A percentile compares a stretch with the other conserved stretches of the same genome.
These are phyloP conservation scores for Metallyticus violacea DNA, from an alignment of 2,888 invertebrate genomes.

Conservation along the genomic window DNA sequence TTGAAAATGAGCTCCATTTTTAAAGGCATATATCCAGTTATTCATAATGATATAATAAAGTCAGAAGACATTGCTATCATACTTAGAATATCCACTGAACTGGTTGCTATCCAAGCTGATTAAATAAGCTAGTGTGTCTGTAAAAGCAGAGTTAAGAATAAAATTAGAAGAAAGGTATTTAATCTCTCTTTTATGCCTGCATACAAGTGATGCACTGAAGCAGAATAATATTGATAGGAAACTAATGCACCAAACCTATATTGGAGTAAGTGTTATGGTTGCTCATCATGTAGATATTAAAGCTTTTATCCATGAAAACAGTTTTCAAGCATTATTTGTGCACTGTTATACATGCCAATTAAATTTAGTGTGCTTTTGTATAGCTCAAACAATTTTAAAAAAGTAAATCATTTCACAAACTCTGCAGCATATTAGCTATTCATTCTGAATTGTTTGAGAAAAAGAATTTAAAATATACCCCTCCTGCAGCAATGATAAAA, in stretches of 20 bases:
- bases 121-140: conserved; percentile 26
- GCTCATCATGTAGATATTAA: not conserved
- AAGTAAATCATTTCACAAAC: not conserved
- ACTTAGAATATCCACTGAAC: not conserved
- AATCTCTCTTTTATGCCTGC: conserved; percentile 13
- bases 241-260: conserved; percentile 21
- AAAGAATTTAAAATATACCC: not conserved
- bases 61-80: not conserved
- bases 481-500: not conserved
- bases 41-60: not conserved
- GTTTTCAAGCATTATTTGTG: not conserved
- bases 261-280: not conserved
- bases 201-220: not conserved
- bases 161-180: conserved; percentile 20
- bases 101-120: conserved; percentile 21
- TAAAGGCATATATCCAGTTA: not conserved
- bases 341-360: not conserved
- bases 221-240: not conserved
- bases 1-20: not conserved
- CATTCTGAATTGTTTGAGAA: no score
- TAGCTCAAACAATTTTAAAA: not conserved
- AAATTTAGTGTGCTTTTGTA: not conserved
- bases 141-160: conserved; percentile 24
- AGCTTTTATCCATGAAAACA: not conserved
- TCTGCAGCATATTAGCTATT: no score